A percentile compares a stretch with the other conserved stretches of the same genome.
phyloP scores from a whole-genome alignment of 2,113 vertebrate species.

The Callorhinus ursinus region DNA sequence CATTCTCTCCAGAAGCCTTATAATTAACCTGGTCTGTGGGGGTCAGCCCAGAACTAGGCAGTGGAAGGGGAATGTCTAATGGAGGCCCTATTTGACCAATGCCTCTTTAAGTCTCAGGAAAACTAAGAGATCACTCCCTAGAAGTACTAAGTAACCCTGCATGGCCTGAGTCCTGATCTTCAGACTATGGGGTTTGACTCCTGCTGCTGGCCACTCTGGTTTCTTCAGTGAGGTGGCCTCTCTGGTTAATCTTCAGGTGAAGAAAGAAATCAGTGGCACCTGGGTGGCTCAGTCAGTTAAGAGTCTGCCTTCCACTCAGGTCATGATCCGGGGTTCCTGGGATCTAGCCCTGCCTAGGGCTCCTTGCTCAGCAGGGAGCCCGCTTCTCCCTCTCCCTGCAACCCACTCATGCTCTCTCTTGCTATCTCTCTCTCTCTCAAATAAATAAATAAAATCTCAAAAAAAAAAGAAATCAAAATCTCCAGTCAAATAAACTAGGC shows the following conservation, averaged over 20 bases:
- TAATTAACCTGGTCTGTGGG: neutral
- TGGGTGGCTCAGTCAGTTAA: too few species aligned
- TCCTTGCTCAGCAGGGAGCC: too few species aligned
- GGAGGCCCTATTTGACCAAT: neutral
- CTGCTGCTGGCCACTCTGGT: neutral
- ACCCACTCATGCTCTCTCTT: too few species aligned
- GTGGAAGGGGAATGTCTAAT: neutral
- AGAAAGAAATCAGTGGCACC: neutral
- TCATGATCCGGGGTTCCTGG: too few species aligned
- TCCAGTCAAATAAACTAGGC: neutral
- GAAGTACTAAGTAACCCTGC: neutral
- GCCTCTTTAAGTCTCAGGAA: constrained; percentile 5
- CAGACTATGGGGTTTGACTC: neutral
- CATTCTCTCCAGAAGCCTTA: neutral
- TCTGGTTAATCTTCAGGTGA: neutral
- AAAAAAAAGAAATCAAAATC: neutral
- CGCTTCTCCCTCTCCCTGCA: too few species aligned
- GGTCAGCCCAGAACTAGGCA: neutral
- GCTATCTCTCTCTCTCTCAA: too few species aligned
- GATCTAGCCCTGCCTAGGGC: too few species aligned
- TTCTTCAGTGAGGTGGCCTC: neutral
- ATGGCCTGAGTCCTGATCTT: neutral
- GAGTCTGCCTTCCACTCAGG: too few species aligned
- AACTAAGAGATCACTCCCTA: neutral
- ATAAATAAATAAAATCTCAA: too few species aligned